Percentiles rank a stretch among this genome's conserved stretches.
These are phyloP conservation scores for Cololabis saira DNA, from an alignment of 2,113 vertebrate genomes.

Conservation along the genomic window DNA sequence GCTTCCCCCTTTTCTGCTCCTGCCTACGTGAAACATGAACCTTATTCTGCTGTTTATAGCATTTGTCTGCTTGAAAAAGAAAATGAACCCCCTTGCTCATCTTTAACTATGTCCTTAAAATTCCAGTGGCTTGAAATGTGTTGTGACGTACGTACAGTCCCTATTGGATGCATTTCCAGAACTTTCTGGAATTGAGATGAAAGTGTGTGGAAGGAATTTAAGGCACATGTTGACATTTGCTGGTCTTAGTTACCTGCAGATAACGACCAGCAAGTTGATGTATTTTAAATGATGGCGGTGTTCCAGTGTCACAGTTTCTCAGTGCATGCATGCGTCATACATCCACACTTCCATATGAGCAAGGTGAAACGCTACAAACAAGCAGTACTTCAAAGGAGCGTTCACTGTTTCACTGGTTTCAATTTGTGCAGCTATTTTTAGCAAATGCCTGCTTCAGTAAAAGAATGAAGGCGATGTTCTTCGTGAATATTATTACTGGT, in stretches of 20 bases:
- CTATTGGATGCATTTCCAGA: not conserved
- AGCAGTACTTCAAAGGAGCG: conserved; percentile 29
- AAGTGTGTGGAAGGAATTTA: conserved; percentile 5
- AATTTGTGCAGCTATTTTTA: conserved; percentile 30
- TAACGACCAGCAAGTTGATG: conserved; percentile 5
- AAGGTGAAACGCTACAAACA: conserved; percentile 57
- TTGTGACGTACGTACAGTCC: conserved; percentile 9
- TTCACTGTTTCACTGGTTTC: conserved; percentile 24
- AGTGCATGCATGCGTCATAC: conserved; percentile 55
- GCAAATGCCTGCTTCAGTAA: not conserved
- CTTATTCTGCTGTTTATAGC: conserved; percentile 49
- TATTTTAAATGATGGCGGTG: conserved; percentile 19
- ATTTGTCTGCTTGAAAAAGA: conserved; percentile 51
- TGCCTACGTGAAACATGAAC: conserved; percentile 44
- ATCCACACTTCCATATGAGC: conserved; percentile 51
- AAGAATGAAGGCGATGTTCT: not conserved
- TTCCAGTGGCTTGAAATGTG: conserved; percentile 19
- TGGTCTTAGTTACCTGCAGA: conserved; percentile 8
- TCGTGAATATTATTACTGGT: not conserved
- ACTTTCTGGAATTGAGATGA: conserved; percentile 4
- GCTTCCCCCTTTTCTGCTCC: conserved; percentile 40
- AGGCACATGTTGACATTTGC: conserved; percentile 31
- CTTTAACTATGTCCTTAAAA: conserved; percentile 26
- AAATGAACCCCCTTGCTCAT: conserved; percentile 21
- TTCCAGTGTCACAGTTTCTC: conserved; percentile 33